Evolutionary conservation across 2,113 vertebrate species (phyloP).

Genomic region (Pterophyllum scalare): DNA sequence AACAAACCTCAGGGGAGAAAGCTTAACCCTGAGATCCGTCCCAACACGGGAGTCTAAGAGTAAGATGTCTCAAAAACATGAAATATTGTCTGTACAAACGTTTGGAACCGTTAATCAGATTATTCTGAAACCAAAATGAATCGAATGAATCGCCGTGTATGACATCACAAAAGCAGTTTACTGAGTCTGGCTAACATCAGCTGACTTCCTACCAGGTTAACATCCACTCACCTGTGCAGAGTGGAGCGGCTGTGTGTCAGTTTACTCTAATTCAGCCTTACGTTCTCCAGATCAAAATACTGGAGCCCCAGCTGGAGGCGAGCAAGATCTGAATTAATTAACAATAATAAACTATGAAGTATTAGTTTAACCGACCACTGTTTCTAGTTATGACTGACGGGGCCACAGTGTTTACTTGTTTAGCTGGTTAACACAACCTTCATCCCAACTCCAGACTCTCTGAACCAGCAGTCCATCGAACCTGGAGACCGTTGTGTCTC

Average conservation of each 20-base stretch:
- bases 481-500: too few relatives aligned
- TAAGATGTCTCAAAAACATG: neutral
- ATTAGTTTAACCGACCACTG: accelerated
- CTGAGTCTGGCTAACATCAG: accelerated
- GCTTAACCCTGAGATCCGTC: neutral
- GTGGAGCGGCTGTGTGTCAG: too few relatives aligned
- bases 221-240: neutral
- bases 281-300: neutral
- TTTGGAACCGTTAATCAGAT: accelerated
- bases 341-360: neutral
- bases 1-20: neutral
- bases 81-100: too few relatives aligned
- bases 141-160: neutral
- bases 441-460: neutral
- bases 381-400: neutral
- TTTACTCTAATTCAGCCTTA: neutral
- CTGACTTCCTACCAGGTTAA: neutral
- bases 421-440: neutral
- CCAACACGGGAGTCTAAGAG: accelerated
- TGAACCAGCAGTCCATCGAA: neutral
- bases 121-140: accelerated
- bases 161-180: neutral
- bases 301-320: neutral
- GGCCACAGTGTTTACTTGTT: too few relatives aligned
- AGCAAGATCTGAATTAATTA: neutral